These are phyloP conservation scores for Crematogaster levior DNA, from an alignment of 2,888 invertebrate species.

Conservation along the genomic window DNA sequence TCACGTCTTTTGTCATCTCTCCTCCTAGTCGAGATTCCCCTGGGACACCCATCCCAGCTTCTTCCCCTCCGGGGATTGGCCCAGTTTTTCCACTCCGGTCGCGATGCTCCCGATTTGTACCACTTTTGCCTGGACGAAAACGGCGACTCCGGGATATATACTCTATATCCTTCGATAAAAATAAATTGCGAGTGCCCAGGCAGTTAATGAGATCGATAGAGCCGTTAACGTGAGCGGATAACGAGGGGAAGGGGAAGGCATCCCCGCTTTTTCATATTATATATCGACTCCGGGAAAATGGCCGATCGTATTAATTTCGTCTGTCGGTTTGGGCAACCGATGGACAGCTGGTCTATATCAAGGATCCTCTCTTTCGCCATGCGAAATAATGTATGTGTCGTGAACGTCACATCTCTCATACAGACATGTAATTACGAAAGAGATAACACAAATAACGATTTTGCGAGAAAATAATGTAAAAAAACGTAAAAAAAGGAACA, in stretches of 20 bases:
- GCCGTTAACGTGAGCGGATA: slow-evolving; percentile 39
- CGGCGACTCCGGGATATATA: slow-evolving; percentile 29
- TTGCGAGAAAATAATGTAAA: not conserved
- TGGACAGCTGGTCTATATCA: slow-evolving; percentile 13
- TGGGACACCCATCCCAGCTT: slow-evolving; percentile 2
- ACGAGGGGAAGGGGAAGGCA: not conserved
- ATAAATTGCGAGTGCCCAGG: slow-evolving; percentile 45
- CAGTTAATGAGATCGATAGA: slow-evolving; percentile 60
- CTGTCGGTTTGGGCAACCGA: slow-evolving; percentile 31
- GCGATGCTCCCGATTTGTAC: slow-evolving; percentile 54
- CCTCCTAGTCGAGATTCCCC: slow-evolving; percentile 18
- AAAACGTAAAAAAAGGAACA: too few relatives aligned
- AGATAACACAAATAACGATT: not conserved
- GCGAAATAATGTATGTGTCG: slow-evolving; percentile 15
- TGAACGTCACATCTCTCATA: not conserved
- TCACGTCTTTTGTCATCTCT: slow-evolving; percentile 43
- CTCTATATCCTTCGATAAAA: slow-evolving; percentile 43
- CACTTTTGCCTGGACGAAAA: slow-evolving; percentile 50
- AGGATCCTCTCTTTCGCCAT: slow-evolving; percentile 31
- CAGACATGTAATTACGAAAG: not conserved
- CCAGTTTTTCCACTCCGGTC: slow-evolving; percentile 51
- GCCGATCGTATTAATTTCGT: slow-evolving; percentile 45
- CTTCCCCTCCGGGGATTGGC: slow-evolving; percentile 37
- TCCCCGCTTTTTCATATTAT: slow-evolving; percentile 41
- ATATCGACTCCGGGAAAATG: slow-evolving; percentile 4